phyloP scores from a whole-genome alignment of 1,140 invertebrate species.

The Nasonia vitripennis region DNA sequence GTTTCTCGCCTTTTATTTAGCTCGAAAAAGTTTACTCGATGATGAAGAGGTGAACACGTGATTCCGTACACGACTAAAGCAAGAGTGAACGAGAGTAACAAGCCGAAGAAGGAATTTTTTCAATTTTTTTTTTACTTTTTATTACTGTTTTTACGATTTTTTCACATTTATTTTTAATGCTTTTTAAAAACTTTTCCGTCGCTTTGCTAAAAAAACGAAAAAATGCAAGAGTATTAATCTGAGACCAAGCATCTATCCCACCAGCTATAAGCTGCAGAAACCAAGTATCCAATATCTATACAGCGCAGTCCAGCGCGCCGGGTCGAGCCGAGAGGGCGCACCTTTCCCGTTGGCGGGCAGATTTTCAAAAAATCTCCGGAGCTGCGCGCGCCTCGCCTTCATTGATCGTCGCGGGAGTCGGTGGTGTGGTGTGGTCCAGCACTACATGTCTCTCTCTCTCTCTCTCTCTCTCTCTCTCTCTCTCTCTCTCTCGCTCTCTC shows the following conservation, averaged over 20 bases:
- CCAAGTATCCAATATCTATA: constrained; percentile 3
- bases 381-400: constrained; percentile 71
- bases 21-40: constrained; percentile 28
- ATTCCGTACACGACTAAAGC: too few species aligned
- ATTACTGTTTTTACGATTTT: background rate
- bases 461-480: background rate
- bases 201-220: too few species aligned
- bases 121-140: too few species aligned
- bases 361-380: constrained; percentile 70
- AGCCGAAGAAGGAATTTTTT: too few species aligned
- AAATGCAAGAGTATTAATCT: too few species aligned
- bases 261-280: background rate
- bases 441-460: constrained; percentile 54
- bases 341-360: constrained; percentile 66
- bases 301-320: background rate
- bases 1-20: constrained; percentile 28
- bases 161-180: constrained; percentile 19
- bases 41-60: background rate
- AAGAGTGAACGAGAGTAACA: too few species aligned
- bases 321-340: constrained; percentile 52
- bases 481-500: constrained; percentile 24
- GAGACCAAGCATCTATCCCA: too few species aligned
- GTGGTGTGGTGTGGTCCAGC: constrained; percentile 50
- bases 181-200: too few species aligned
- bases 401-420: constrained; percentile 68